Evolutionary conservation across 2,888 invertebrate genomes (phyloP).

Genomic region (Drosophila picticornis): DNA sequence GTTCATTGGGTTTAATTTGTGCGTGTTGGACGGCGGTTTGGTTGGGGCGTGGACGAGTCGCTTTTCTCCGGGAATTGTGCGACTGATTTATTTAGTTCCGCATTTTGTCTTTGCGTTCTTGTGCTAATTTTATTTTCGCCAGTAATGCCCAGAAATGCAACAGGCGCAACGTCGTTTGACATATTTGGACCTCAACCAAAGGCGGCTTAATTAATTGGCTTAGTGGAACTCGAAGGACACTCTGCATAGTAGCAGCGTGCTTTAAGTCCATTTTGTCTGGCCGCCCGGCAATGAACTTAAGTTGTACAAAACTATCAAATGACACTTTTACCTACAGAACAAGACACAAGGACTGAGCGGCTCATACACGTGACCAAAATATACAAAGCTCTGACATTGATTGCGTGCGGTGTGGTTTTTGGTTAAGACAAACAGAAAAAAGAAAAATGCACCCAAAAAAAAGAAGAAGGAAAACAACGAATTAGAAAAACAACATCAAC

Average conservation of each 20-base stretch:
- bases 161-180: conserved; percentile 74
- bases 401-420: conserved; percentile 67
- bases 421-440: conserved; percentile 29
- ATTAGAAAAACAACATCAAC: conserved; percentile 37
- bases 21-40: conserved; percentile 39
- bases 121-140: conserved; percentile 56
- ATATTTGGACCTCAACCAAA: conserved; percentile 64
- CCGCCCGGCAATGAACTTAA: conserved; percentile 41
- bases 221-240: conserved; percentile 62
- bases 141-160: conserved; percentile 60
- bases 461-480: not conserved
- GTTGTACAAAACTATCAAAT: conserved; percentile 69
- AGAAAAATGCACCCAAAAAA: not conserved
- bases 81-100: conserved; percentile 72
- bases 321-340: conserved; percentile 66
- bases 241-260: conserved; percentile 21
- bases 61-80: not conserved
- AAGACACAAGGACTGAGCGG: conserved; percentile 23
- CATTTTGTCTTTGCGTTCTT: conserved; percentile 67
- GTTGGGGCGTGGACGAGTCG: not conserved
- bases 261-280: conserved; percentile 48
- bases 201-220: conserved; percentile 75
- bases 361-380: conserved; percentile 72
- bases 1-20: conserved; percentile 80
- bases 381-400: conserved; percentile 72